These are phyloP conservation scores for Temnothorax longispinosus DNA, from an alignment of 1,140 invertebrate species.

Conservation along the genomic window DNA sequence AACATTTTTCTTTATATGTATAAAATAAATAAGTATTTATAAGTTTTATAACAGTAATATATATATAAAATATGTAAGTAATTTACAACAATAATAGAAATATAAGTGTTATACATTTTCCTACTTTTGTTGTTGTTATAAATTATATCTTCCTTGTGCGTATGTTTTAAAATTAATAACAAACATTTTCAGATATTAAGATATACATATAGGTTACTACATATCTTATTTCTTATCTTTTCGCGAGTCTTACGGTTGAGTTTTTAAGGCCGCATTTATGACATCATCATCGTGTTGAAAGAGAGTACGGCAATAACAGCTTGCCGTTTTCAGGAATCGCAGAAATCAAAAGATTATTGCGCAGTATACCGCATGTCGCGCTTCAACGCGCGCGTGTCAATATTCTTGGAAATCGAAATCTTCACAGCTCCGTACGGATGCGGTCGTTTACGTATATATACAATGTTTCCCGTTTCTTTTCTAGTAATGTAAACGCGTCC, in stretches of 20 bases:
- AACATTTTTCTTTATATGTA: background rate
- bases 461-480: conserved; percentile 43
- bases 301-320: conserved; percentile 11
- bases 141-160: background rate
- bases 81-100: background rate
- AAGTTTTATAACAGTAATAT: background rate
- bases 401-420: conserved; percentile 53
- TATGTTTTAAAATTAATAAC: background rate
- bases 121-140: background rate
- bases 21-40: background rate
- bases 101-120: background rate
- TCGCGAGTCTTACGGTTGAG: background rate
- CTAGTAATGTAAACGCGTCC: conserved; percentile 17
- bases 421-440: background rate
- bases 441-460: conserved; percentile 30
- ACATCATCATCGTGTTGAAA: conserved; percentile 44
- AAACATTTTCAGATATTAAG: background rate
- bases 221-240: background rate
- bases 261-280: conserved; percentile 29
- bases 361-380: background rate
- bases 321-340: conserved; percentile 30
- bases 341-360: conserved; percentile 55
- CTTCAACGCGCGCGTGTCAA: conserved; percentile 23
- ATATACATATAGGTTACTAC: no score
- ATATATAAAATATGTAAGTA: background rate